These are phyloP conservation scores for Catocala sponsa DNA, from an alignment of 2,888 invertebrate genomes.

Conservation along the genomic window DNA sequence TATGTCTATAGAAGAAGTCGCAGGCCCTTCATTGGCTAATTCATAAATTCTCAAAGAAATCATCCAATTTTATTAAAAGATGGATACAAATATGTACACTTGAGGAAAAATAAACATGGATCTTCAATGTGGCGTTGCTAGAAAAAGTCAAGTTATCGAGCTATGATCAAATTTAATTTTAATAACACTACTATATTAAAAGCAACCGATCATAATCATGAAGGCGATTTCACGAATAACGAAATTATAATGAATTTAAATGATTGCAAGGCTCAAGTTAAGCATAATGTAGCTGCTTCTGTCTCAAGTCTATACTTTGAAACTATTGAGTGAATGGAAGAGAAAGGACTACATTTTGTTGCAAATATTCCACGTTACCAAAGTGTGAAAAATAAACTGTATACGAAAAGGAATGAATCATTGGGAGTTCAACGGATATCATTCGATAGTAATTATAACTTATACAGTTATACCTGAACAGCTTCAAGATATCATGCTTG, in stretches of 20 bases:
- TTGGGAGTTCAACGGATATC: neutral
- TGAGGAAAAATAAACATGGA: neutral
- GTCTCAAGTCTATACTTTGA: constrained; percentile 9
- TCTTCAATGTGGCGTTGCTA: constrained; percentile 1
- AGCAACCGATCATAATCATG: constrained; percentile 1
- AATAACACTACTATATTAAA: constrained; percentile 3
- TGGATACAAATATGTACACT: constrained; percentile 1
- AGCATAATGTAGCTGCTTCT: constrained; percentile 12
- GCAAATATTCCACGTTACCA: neutral
- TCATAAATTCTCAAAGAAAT: neutral
- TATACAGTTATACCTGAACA: neutral
- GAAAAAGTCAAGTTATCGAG: neutral
- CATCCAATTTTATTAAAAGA: neutral
- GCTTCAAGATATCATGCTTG: constrained; percentile 10
- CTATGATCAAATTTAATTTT: neutral
- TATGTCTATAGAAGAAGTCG: constrained; percentile 4
- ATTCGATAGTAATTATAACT: constrained; percentile 6
- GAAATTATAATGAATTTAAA: constrained; percentile 8
- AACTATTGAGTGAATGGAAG: constrained; percentile 10
- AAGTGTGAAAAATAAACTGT: constrained; percentile 3
- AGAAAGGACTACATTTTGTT: constrained; percentile 5
- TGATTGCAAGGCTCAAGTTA: constrained; percentile 10
- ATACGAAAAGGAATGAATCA: neutral
- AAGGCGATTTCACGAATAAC: constrained; percentile 4
- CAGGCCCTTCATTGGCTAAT: neutral